Evolutionary conservation across 2,797 vertebrate genomes (phyloP).

Genomic region (Acanthopagrus latus): DNA sequence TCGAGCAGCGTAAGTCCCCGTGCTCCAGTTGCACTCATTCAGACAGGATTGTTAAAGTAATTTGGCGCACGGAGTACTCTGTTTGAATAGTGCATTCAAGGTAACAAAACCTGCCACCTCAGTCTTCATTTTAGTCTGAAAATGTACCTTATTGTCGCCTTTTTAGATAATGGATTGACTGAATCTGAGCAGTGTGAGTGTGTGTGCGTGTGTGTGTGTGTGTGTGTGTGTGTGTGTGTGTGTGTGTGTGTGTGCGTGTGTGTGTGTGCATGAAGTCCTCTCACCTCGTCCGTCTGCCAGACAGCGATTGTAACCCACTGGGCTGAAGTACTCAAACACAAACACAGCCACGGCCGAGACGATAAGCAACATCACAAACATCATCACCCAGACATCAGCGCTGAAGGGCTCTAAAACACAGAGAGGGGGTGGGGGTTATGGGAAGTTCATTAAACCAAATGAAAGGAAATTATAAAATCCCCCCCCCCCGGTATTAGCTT

Average conservation of each 20-base stretch:
- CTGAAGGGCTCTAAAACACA: constrained; percentile 94
- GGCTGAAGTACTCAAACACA: constrained; percentile 98
- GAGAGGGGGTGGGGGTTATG: neutral
- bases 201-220: constrained; percentile 5
- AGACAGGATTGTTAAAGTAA: constrained; percentile 49
- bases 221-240: neutral
- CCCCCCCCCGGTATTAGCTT: constrained; percentile 32
- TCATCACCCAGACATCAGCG: constrained; percentile 99
- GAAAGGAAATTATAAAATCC: constrained; percentile 40
- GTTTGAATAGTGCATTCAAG: constrained; percentile 52
- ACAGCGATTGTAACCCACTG: constrained; percentile 99
- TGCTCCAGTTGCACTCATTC: constrained; percentile 50
- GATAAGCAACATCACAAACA: constrained; percentile 99
- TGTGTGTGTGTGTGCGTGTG: constrained; percentile 1
- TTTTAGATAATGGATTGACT: constrained; percentile 30
- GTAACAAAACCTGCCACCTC: constrained; percentile 29
- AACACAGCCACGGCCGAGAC: constrained; percentile 98
- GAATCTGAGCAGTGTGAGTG: neutral
- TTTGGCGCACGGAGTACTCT: constrained; percentile 26
- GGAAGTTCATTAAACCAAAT: constrained; percentile 50
- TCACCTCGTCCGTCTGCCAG: constrained; percentile 98
- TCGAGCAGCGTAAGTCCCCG: constrained; percentile 43
- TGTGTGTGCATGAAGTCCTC: constrained; percentile 43
- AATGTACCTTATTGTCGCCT: constrained; percentile 37
- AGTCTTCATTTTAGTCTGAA: constrained; percentile 29